Base-by-base conservation (phyloP, 2,113 vertebrate genomes). In the Aegotheles bennettii region DNA sequence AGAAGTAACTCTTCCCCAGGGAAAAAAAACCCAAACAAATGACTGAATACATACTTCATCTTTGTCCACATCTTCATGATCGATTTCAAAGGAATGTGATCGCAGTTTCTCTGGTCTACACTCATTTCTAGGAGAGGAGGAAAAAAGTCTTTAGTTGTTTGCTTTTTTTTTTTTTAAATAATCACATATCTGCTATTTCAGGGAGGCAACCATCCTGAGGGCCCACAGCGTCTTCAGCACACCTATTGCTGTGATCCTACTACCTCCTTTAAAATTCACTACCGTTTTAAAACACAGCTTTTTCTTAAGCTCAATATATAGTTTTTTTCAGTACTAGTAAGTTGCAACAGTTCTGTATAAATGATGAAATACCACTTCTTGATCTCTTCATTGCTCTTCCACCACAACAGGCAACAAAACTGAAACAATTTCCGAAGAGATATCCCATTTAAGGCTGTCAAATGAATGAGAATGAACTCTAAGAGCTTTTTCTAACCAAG, bases 51-150 rank as follows among this genome's bases (percentile, higher is more conserved):
- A 97, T 98, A 99, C 99, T 98, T 99, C 99, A 98, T 99, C 99
- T 90, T 99, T 99, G 96, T 99, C 99, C 90, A 98, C 96, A 73
- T 99, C 99, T 97, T 99, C 99, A 95, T 99, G 98, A 97, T 99
- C 99, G 10, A 99, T 98, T 98, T 99, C 99, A 97, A 99, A 99
- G 67, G 99, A 99, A 97, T 99, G 99, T 13, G 99, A 99, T 25
- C 98, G 99, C 91, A 99, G 97, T 96, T 99, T 99, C 96, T 99
- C 99, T 93, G 98, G 98, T 97, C 98, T 99, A 94, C 98, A 98
- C 90, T 98, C 98, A 97, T 98, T 98, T 96, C 99, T 99, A 71
- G 38, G 16, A 95, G 40, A 79, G 89, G 16, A 64, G 31, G 47
- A 69, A 78, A 87, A 65, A 48, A 1, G 4, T 45, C 25, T 64